Percentiles rank a stretch among this genome's conserved stretches.
phyloP scores from a whole-genome alignment of 2,888 invertebrate genomes.

The Syrista parreyssii region DNA sequence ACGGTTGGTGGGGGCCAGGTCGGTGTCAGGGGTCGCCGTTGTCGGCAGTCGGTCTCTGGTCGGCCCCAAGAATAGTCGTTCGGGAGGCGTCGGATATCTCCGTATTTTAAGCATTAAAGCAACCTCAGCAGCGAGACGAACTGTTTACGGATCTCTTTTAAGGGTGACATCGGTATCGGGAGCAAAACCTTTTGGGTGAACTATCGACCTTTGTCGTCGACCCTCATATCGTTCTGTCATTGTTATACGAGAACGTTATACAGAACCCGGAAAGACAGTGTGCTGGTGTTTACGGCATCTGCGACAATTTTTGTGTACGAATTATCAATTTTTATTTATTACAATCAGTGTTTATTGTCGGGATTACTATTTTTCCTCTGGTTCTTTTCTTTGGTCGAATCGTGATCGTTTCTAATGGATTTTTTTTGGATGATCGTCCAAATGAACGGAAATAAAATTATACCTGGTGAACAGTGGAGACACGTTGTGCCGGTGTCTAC shows the following conservation, averaged over 20 bases:
- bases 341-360: background rate
- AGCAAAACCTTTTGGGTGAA: background rate
- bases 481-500: background rate
- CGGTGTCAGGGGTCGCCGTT: constrained; percentile 65
- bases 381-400: background rate
- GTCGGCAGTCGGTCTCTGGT: constrained; percentile 65
- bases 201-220: background rate
- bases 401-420: background rate
- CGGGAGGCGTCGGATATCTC: constrained; percentile 41
- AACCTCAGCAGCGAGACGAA: constrained; percentile 8
- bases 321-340: background rate
- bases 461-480: constrained; percentile 7
- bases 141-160: constrained; percentile 2
- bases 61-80: constrained; percentile 63
- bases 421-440: background rate
- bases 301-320: background rate
- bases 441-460: background rate
- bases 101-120: background rate
- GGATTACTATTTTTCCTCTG: background rate
- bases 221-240: background rate
- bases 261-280: background rate
- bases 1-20: constrained; percentile 42
- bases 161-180: constrained; percentile 1
- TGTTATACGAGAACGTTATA: background rate
- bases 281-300: background rate